Evolutionary conservation across 2,113 vertebrate genomes (phyloP).

Genomic region (Monopterus albus): DNA sequence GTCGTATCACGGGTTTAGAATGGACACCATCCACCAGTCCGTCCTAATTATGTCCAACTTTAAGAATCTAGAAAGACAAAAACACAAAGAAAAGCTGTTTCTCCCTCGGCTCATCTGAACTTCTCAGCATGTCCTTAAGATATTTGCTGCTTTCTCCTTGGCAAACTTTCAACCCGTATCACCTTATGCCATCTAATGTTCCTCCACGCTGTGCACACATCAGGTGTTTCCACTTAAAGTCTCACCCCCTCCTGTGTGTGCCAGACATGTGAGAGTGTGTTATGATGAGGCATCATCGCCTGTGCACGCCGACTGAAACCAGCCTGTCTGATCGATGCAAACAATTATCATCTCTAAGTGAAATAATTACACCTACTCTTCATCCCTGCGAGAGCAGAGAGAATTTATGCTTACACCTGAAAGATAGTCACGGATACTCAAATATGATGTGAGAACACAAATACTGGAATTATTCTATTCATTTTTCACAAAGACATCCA

Average conservation of each 20-base stretch:
- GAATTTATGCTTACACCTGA: not conserved
- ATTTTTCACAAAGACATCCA: not conserved
- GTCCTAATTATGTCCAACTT: not conserved
- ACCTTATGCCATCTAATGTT: not conserved
- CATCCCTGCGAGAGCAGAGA: not conserved
- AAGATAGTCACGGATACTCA: not conserved
- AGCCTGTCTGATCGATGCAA: slow-evolving; percentile 19
- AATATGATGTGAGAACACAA: not conserved
- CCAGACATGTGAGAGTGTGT: not conserved
- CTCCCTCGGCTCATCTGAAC: not conserved
- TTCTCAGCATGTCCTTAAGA: not conserved
- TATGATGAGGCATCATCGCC: not conserved
- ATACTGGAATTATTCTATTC: not conserved
- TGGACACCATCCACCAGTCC: not conserved
- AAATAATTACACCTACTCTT: slow-evolving; percentile 23
- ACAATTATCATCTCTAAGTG: slow-evolving; percentile 16
- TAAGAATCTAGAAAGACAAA: not conserved
- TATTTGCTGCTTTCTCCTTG: not conserved
- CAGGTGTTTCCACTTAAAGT: not conserved
- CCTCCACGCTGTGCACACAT: not conserved
- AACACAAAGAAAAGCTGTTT: not conserved
- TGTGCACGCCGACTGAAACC: not conserved
- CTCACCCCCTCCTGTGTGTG: not conserved
- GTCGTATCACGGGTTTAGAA: not conserved
- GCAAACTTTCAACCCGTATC: not conserved